Base-by-base conservation (phyloP, 2,888 invertebrate genomes). In the Tanypteryx hageni region DNA sequence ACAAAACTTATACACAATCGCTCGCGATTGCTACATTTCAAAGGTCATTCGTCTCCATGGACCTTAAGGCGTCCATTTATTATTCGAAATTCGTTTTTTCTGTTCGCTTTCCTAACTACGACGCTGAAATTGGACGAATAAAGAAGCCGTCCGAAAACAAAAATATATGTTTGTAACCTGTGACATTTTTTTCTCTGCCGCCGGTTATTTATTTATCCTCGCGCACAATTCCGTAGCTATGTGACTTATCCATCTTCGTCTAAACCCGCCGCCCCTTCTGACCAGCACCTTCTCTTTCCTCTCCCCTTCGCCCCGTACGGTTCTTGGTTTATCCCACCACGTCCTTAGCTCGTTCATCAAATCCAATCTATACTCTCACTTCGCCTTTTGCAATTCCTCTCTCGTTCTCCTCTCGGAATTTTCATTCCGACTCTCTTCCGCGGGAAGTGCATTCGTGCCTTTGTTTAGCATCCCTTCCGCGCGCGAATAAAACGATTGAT, bases 401-500 rank as follows among this genome's bases (percentile, higher is more conserved):
- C 31, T 86, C 56, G 8, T 85, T 58, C 59, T 31, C 13, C 27
- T 59, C 22, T 22, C 22, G 44, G 44, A 56, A 83, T 57, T 61
- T 64, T 89, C 64, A 58, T 27, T 14, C 27, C 86, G 44, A 31
- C n/a, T 18, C 61, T 14, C 83, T 76, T 2, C 11, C 76, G 18
- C 59, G 61, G 61, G 59, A 61, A 61, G 22, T 59, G 86, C 86
- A 59, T 86, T 59, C 89, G 4, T 18, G 68, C 56, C 89, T 61
- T 89, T 89, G 44, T 89, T 68, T 89, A 64, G 44, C 61, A 76
- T 27, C 76, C 22, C 22, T 0, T 27, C 68, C 85, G 85, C 59
- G 59, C 61, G 68, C 27, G 61, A 89, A 58, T 44, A 64, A 44
- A 89, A 64, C 64, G 68, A 89, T 89, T 89, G 89, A 89, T 89